Percentiles rank a stretch among this genome's conserved stretches.
These are phyloP conservation scores for Epirrhoe tristata DNA, from an alignment of 2,888 invertebrate species.

Conservation along the genomic window DNA sequence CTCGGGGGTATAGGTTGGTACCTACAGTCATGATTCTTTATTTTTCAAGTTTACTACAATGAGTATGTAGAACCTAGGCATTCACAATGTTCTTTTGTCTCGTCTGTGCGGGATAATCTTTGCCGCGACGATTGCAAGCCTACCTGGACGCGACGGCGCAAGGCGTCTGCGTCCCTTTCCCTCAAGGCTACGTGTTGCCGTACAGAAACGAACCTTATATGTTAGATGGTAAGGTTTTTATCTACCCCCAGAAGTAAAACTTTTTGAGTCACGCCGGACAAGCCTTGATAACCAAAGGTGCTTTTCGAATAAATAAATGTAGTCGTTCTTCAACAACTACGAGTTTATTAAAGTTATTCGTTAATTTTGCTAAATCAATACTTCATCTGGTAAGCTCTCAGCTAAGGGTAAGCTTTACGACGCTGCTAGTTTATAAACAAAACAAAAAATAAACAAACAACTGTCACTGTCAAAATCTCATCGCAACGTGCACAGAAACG, in stretches of 20 bases:
- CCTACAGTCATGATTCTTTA: too few species aligned
- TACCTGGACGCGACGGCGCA: slow-evolving; percentile 59
- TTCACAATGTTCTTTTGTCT: slow-evolving; percentile 22
- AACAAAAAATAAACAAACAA: slow-evolving; percentile 37
- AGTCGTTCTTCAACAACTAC: neutral
- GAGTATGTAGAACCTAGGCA: neutral
- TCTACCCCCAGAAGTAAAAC: slow-evolving; percentile 27
- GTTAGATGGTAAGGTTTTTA: slow-evolving; percentile 1
- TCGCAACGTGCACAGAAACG: slow-evolving; percentile 43
- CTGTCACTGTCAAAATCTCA: slow-evolving; percentile 66
- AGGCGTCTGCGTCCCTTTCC: slow-evolving; percentile 75
- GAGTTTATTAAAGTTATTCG: neutral
- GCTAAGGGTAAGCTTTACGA: too few species aligned
- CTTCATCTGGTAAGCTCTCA: too few species aligned
- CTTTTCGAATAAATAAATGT: neutral
- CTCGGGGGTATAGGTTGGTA: too few species aligned
- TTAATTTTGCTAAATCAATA: neutral
- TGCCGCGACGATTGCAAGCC: slow-evolving; percentile 60
- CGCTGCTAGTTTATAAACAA: too few species aligned
- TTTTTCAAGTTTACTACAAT: too few species aligned
- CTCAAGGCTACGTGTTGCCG: slow-evolving; percentile 68
- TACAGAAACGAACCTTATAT: slow-evolving; percentile 54
- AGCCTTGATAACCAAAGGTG: slow-evolving; percentile 44
- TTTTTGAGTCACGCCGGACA: slow-evolving; percentile 61
- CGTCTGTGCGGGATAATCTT: slow-evolving; percentile 48